phyloP scores from a whole-genome alignment of 1,140 invertebrate genomes.

The Drosophila pachea region DNA sequence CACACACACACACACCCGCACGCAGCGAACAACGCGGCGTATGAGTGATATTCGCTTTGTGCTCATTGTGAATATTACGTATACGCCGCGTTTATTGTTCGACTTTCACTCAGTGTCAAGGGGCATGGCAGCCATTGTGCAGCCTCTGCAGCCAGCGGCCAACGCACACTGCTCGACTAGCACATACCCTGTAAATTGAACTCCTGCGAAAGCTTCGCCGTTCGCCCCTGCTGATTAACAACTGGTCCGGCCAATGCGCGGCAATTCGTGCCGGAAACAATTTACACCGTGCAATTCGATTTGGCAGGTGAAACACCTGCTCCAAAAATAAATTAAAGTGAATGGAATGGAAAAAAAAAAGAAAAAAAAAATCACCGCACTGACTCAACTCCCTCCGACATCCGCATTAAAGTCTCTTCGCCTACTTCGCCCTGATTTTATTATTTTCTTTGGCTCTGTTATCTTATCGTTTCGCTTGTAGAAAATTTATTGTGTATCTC shows the following conservation, averaged over 20 bases:
- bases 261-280: slow-evolving; percentile 24
- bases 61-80: slow-evolving; percentile 46
- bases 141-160: not conserved
- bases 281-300: slow-evolving; percentile 30
- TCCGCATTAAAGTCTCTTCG: slow-evolving; percentile 17
- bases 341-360: too few relatives aligned
- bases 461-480: slow-evolving; percentile 50
- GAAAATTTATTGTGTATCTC: slow-evolving; percentile 37
- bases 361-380: not conserved
- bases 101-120: slow-evolving; percentile 58
- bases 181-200: not conserved
- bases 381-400: slow-evolving; percentile 45
- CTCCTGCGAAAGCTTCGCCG: too few relatives aligned
- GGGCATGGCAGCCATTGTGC: slow-evolving; percentile 5
- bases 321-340: too few relatives aligned
- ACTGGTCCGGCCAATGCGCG: not conserved
- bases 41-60: slow-evolving; percentile 45
- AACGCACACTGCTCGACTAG: not conserved
- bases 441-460: slow-evolving; percentile 7
- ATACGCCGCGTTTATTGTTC: slow-evolving; percentile 44
- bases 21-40: slow-evolving; percentile 38
- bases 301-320: too few relatives aligned
- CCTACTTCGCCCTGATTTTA: not conserved
- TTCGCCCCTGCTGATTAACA: not conserved
- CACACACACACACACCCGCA: not conserved